Evolutionary conservation across 1,140 invertebrate species (phyloP).

Genomic region (Drosophila truncata): DNA sequence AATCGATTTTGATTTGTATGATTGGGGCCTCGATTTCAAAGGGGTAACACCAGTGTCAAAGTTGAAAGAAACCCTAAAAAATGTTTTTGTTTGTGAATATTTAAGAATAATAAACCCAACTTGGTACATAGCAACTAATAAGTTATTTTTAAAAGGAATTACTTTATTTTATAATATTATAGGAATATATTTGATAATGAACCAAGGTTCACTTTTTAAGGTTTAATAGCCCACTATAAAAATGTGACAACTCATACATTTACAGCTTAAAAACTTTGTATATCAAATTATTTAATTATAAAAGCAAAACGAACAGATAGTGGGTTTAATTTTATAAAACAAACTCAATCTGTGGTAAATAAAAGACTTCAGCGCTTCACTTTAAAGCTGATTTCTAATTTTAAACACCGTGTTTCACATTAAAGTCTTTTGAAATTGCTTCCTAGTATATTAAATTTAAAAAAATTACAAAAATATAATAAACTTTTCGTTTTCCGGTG

Average conservation of each 20-base stretch:
- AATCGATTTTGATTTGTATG: slow-evolving; percentile 15
- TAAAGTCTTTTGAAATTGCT: background rate
- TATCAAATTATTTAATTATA: background rate
- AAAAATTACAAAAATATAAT: background rate
- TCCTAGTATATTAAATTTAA: background rate
- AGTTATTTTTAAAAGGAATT: background rate
- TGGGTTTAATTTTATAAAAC: background rate
- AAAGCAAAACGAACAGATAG: background rate
- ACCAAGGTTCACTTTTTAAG: background rate
- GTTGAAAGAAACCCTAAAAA: background rate
- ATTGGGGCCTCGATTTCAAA: slow-evolving; percentile 2
- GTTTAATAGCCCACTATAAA: background rate
- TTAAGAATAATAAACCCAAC: background rate
- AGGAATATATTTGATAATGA: background rate
- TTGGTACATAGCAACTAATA: no score
- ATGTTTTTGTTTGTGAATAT: background rate
- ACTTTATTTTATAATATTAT: background rate
- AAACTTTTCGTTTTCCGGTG: background rate
- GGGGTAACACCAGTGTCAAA: slow-evolving; percentile 2
- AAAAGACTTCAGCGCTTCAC: background rate
- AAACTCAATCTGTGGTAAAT: no score
- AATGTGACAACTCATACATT: background rate
- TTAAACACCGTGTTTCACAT: background rate
- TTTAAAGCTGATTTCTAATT: background rate
- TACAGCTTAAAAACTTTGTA: background rate